Evolutionary conservation across 2,797 vertebrate species (phyloP).

Genomic region (Anabacerthia variegaticeps): DNA sequence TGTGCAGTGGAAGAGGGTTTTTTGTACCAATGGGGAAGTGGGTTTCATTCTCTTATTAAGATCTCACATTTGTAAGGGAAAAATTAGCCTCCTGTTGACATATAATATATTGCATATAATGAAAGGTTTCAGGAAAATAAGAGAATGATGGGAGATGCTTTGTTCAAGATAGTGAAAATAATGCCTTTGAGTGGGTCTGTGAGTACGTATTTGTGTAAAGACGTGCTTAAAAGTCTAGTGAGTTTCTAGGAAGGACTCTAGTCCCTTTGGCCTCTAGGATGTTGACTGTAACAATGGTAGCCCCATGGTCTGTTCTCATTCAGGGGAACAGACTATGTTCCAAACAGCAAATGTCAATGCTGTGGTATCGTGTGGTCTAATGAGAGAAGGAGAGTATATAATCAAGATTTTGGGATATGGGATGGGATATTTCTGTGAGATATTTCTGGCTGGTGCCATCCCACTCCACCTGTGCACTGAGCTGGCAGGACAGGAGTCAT

Average conservation of each 20-base stretch:
- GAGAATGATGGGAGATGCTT: neutral
- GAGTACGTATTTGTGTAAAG: neutral
- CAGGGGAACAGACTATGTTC: neutral
- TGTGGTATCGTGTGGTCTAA: neutral
- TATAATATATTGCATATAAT: neutral
- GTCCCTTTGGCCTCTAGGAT: neutral
- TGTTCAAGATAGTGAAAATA: neutral
- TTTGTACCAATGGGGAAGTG: neutral
- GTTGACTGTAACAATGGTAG: neutral
- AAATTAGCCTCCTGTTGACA: neutral
- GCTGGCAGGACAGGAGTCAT: neutral
- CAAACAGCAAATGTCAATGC: neutral
- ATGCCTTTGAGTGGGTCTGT: neutral
- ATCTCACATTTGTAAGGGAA: neutral
- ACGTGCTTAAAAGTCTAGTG: neutral
- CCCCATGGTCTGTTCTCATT: fast-evolving
- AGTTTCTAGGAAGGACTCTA: neutral
- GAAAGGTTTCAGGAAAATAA: neutral
- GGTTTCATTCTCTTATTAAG: neutral
- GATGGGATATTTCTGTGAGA: neutral
- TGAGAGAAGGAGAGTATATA: neutral
- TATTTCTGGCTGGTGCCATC: neutral
- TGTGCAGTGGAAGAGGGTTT: neutral
- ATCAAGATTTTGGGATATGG: neutral
- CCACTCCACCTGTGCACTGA: fast-evolving